These are phyloP conservation scores for Hypomecis atomaria DNA, from an alignment of 2,888 invertebrate genomes.

Conservation along the genomic window DNA sequence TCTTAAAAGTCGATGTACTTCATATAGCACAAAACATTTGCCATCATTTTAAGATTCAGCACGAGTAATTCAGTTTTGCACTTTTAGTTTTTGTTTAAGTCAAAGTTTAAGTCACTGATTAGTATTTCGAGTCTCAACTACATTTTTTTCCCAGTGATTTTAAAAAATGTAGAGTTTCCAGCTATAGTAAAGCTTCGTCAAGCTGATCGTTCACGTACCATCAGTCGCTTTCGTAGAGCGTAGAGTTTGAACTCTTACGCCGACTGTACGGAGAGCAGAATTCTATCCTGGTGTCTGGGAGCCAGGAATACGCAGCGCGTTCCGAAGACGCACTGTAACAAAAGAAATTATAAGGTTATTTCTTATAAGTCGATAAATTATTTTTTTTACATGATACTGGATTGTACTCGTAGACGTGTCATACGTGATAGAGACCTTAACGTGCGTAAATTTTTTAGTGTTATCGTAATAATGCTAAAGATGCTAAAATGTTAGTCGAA, in stretches of 20 bases:
- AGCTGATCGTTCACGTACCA: constrained; percentile 75
- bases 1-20: constrained; percentile 11
- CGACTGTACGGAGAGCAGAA: constrained; percentile 76
- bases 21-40: constrained; percentile 13
- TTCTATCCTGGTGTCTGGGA: constrained; percentile 80
- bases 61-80: constrained; percentile 8
- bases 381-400: no score
- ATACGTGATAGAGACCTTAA: no score
- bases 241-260: constrained; percentile 77
- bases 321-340: constrained; percentile 80
- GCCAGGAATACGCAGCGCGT: constrained; percentile 83
- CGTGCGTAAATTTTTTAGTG: no score
- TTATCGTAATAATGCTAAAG: no score
- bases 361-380: no score
- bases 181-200: constrained; percentile 74
- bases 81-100: not conserved
- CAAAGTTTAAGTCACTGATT: not conserved
- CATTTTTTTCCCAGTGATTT: not conserved
- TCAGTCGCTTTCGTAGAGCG: constrained; percentile 82
- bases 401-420: no score
- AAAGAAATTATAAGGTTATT: constrained; percentile 34
- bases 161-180: not conserved
- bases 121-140: not conserved
- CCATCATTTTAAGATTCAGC: constrained; percentile 1
- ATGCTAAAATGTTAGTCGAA: no score